Evolutionary conservation across 2,797 vertebrate species (phyloP).

Genomic region (Mastacembelus armatus): DNA sequence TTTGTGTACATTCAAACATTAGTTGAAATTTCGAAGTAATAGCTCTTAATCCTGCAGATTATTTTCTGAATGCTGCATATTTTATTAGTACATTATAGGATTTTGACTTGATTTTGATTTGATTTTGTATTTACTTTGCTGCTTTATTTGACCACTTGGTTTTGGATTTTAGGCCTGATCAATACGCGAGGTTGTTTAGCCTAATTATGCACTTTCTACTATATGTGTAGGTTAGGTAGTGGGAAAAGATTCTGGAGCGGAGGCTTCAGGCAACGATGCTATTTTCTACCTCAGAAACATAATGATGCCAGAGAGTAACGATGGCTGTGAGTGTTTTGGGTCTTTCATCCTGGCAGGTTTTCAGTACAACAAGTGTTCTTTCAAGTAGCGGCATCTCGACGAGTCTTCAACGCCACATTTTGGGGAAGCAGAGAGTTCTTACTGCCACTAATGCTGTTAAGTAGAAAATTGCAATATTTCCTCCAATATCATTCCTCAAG

Average conservation of each 20-base stretch:
- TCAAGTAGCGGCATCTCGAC: slow-evolving; percentile 21
- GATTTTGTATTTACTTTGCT: not conserved
- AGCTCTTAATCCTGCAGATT: no score
- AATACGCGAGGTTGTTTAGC: not conserved
- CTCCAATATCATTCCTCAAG: slow-evolving; percentile 24
- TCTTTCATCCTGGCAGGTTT: slow-evolving; percentile 50
- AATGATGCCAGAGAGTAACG: slow-evolving; percentile 28
- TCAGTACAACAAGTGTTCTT: slow-evolving; percentile 36
- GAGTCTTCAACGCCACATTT: slow-evolving; percentile 18
- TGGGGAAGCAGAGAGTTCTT: slow-evolving; percentile 29
- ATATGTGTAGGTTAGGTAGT: not conserved
- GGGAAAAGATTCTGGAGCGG: slow-evolving; percentile 10
- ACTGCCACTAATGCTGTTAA: slow-evolving; percentile 31
- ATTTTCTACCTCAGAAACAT: slow-evolving; percentile 41
- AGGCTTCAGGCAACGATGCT: slow-evolving; percentile 23
- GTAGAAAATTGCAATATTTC: slow-evolving; percentile 24
- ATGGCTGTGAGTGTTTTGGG: slow-evolving; percentile 18
- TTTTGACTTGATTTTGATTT: no score
- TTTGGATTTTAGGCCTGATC: not conserved
- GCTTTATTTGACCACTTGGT: not conserved
- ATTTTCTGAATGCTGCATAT: no score
- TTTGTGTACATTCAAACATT: no score
- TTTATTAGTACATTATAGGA: no score
- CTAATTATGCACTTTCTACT: not conserved
- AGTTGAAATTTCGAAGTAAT: no score